Percentiles rank a stretch among this genome's conserved stretches.
phyloP scores from a whole-genome alignment of 92 coral and sea anemone species.

The Phymanthus crucifer region DNA sequence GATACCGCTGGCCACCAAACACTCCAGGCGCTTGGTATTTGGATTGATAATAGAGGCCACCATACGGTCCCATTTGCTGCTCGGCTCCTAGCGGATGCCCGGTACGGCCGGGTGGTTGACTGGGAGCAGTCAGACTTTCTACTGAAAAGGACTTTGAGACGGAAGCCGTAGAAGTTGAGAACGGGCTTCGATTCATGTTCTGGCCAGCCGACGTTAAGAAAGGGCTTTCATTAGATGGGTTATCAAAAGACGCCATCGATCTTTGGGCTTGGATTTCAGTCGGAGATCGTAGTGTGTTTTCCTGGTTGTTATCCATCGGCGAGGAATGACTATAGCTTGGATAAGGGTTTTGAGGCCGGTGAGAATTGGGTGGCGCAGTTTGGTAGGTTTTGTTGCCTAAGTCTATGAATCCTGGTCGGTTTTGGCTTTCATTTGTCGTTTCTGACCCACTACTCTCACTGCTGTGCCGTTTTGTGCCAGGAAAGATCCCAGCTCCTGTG shows the following conservation, averaged over 20 bases:
- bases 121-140: conserved; percentile 96
- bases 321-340: conserved; percentile 36
- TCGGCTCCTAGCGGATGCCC: conserved; percentile 70
- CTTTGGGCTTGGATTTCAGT: conserved; percentile 53
- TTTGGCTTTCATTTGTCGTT: conserved; percentile 38
- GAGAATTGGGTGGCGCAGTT: conserved; percentile 37
- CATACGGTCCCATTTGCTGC: conserved; percentile 81
- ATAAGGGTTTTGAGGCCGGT: conserved; percentile 63
- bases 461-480: conserved; percentile 47
- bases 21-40: conserved; percentile 77
- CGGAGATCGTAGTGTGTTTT: conserved; percentile 80
- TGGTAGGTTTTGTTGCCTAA: conserved; percentile 53
- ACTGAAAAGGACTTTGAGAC: conserved; percentile 90
- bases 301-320: conserved; percentile 45
- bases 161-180: conserved; percentile 52
- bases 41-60: conserved; percentile 85
- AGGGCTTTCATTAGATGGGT: conserved; percentile 90
- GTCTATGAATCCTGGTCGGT: conserved; percentile 78
- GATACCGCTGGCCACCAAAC: conserved; percentile 93
- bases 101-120: conserved; percentile 68
- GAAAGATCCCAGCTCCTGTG: conserved; percentile 40
- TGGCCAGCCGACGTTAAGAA: conserved; percentile 68
- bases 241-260: conserved; percentile 44
- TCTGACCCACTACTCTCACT: conserved; percentile 51
- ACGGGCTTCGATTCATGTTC: conserved; percentile 46